Evolutionary conservation across 2,797 vertebrate genomes (phyloP).

Genomic region (Squalus acanthias): DNA sequence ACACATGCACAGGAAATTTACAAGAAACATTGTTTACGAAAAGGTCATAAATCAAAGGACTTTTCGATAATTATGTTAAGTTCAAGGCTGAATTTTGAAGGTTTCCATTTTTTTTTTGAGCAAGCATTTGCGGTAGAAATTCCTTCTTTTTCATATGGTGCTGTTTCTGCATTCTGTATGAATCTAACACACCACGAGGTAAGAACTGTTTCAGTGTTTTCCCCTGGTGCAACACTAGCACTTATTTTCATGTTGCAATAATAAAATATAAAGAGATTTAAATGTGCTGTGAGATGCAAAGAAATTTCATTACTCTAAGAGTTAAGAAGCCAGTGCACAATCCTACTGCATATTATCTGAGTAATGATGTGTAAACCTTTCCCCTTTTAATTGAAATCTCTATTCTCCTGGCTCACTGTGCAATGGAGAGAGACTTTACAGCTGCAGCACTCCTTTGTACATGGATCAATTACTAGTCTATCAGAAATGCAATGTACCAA

Average conservation of each 20-base stretch:
- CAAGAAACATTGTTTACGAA: background rate
- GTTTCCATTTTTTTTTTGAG: background rate
- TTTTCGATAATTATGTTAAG: background rate
- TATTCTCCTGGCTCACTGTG: background rate
- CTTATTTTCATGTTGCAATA: background rate
- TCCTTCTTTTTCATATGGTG: background rate
- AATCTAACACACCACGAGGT: background rate
- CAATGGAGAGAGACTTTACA: slow-evolving; percentile 11
- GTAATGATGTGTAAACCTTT: background rate
- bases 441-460: background rate
- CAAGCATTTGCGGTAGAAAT: too few species aligned
- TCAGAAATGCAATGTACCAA: background rate
- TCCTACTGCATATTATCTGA: background rate
- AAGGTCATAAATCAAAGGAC: background rate
- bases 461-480: slow-evolving; percentile 27
- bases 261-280: slow-evolving; percentile 6
- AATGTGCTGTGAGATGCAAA: background rate
- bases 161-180: background rate
- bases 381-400: slow-evolving; percentile 25
- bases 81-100: background rate
- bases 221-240: background rate
- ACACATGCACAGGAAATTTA: background rate
- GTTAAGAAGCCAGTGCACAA: background rate
- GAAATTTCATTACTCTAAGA: background rate
- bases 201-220: background rate